phyloP scores from a whole-genome alignment of 1,140 invertebrate species.

The Halotydeus destructor region DNA sequence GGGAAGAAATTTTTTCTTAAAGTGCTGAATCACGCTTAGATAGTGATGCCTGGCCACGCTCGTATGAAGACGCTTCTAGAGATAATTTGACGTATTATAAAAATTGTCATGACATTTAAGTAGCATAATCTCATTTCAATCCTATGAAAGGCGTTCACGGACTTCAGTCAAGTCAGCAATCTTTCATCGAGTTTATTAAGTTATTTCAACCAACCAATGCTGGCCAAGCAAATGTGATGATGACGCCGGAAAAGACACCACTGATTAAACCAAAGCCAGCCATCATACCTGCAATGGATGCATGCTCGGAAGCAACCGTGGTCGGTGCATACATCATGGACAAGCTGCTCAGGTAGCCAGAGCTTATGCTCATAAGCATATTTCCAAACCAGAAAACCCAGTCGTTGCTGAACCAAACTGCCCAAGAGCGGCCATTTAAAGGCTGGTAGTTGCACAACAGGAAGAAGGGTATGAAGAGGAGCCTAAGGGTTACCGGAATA shows the following conservation, averaged over 20 bases:
- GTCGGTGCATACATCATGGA: constrained; percentile 93
- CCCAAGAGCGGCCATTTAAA: constrained; percentile 33
- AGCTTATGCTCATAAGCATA: constrained; percentile 53
- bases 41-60: no score
- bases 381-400: constrained; percentile 56
- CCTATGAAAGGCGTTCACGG: no score
- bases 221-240: constrained; percentile 49
- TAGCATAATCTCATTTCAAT: no score
- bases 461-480: constrained; percentile 70
- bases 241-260: constrained; percentile 62
- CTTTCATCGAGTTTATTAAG: no score
- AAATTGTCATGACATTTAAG: no score
- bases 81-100: no score
- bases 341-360: constrained; percentile 76
- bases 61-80: no score
- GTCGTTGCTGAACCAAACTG: constrained; percentile 57
- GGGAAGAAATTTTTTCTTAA: no score
- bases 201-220: no score
- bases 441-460: constrained; percentile 74
- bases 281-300: constrained; percentile 79
- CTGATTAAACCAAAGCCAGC: constrained; percentile 70
- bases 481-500: constrained; percentile 52
- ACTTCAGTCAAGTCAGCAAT: no score
- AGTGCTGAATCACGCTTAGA: no score
- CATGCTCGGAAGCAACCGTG: constrained; percentile 56